Base-by-base conservation (phyloP, 1,140 invertebrate species). In the Phenacoccus solenopsis region DNA sequence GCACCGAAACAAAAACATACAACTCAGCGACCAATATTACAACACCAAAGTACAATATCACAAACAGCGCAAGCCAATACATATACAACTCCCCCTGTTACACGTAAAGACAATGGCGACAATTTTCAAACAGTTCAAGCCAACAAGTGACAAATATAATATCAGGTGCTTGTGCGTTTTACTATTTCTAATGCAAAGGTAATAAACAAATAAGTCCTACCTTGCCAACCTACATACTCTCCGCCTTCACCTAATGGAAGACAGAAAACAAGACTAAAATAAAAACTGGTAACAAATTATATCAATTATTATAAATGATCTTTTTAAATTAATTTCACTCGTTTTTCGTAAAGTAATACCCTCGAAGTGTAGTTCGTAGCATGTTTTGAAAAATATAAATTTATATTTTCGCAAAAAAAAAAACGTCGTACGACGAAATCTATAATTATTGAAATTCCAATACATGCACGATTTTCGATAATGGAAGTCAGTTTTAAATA, bases 161-260 rank as follows among this genome's bases (percentile, higher is more conserved):
- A n/a, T n/a, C n/a, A 49, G 30, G 38, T 49, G 38, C 30, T 69
- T 16, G 30, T 38, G 38, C 68, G 38, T 38, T n/a, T 22, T 20
- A 69, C 28, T 69, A 49, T 24, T 38, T 35, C 77, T 79, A 80
- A 77, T 75, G 80, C 76, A 80, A 79, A 78, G 78, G 79, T 69
- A 69, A 69, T 35, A 69, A 61, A 20, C 59, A 71, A 71, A 27
- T 68, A 38, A 35, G 49, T 82, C 84, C 84, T 87, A 88, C 87
- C 87, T 88, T 88, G 87, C 87, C 87, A 89, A 83, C 87, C 86
- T 83, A 89, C 87, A 87, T 88, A 90, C 78, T 90, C 87, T 82
- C 86, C 87, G 82, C 86, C 87, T 84, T 88, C 87, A 84, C 87
- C 87, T 88, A 83, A 79, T 79, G 79, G 75, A 77, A 79, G 78